These are phyloP conservation scores for Eleutherodactylus coqui DNA, from an alignment of 2,797 vertebrate species.

Conservation along the genomic window DNA sequence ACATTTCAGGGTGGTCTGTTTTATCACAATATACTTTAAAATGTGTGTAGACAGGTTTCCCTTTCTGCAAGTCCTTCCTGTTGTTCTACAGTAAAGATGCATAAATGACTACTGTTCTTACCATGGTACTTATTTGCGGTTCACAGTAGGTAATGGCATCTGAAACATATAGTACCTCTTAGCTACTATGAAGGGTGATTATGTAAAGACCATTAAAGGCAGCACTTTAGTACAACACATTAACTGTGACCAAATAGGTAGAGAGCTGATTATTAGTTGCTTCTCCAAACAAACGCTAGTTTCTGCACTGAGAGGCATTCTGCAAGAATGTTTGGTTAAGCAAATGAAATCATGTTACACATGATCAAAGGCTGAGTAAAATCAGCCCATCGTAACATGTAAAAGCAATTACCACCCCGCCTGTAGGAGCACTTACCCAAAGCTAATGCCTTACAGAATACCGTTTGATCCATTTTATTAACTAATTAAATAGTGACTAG, in stretches of 20 bases:
- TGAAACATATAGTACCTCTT: background rate
- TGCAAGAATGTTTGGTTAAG: conserved; percentile 61
- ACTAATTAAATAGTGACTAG: conserved; percentile 53
- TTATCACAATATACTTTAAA: conserved; percentile 29
- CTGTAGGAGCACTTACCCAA: conserved; percentile 54
- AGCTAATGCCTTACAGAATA: conserved; percentile 47
- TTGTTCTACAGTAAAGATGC: conserved; percentile 17
- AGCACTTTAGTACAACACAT: conserved; percentile 45
- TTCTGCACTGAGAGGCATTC: conserved; percentile 41
- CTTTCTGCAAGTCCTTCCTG: background rate
- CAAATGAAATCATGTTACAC: conserved; percentile 63
- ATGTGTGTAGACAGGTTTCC: background rate
- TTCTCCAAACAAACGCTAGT: conserved; percentile 52
- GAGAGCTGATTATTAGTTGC: conserved; percentile 56
- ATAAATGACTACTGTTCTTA: conserved; percentile 38
- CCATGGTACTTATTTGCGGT: conserved; percentile 26
- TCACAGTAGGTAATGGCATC: conserved; percentile 9
- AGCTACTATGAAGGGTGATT: conserved; percentile 31
- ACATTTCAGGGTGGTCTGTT: conserved; percentile 25
- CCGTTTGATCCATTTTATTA: conserved; percentile 56
- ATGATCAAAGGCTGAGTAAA: conserved; percentile 59
- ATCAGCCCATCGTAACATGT: conserved; percentile 59
- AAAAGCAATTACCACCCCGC: conserved; percentile 49
- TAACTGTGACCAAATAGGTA: conserved; percentile 51
- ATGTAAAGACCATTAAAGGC: conserved; percentile 53